These are phyloP conservation scores for Amorpha juglandis DNA, from an alignment of 2,888 invertebrate genomes.

Conservation along the genomic window DNA sequence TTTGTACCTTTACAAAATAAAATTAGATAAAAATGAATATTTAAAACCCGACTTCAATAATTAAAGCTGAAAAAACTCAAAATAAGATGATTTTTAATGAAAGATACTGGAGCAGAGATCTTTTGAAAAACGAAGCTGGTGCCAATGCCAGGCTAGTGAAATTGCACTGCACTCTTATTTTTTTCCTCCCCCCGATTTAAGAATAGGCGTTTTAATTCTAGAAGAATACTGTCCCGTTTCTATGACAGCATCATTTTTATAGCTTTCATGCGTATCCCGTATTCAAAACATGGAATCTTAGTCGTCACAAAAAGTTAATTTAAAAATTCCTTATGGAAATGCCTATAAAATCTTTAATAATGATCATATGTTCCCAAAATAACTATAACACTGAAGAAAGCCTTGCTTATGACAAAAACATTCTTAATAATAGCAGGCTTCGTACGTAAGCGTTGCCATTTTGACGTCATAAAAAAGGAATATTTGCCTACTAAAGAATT, in stretches of 20 bases:
- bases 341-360: slow-evolving; percentile 13
- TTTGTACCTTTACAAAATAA: no score
- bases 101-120: no score
- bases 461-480: slow-evolving; percentile 79
- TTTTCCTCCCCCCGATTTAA: no score
- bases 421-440: slow-evolving; percentile 72
- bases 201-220: no score
- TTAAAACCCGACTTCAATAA: no score
- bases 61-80: no score
- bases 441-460: slow-evolving; percentile 76
- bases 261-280: not conserved
- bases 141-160: no score
- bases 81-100: no score
- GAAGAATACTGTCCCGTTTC: not conserved
- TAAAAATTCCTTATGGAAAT: not conserved
- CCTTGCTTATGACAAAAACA: slow-evolving; percentile 59
- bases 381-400: slow-evolving; percentile 32
- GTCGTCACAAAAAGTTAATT: not conserved
- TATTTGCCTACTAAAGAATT: slow-evolving; percentile 78
- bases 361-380: slow-evolving; percentile 12
- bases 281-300: not conserved
- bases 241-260: not conserved
- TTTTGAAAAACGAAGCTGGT: no score
- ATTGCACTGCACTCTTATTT: no score
- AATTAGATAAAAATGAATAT: no score